These are phyloP conservation scores for Pagetopsis macropterus DNA, from an alignment of 2,797 vertebrate genomes.

Conservation along the genomic window DNA sequence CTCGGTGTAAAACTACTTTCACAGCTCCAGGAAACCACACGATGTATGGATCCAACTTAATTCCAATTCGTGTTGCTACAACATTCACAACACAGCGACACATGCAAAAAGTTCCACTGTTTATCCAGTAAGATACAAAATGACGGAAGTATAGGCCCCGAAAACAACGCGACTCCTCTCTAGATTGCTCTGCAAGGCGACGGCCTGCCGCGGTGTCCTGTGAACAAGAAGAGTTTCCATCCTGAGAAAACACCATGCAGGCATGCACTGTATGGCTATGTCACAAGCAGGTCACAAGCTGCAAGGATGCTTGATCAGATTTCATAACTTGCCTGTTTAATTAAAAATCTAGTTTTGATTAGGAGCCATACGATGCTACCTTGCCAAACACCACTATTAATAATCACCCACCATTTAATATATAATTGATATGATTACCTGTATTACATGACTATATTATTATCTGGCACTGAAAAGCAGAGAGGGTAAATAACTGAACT, in stretches of 20 bases:
- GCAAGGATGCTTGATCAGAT: background rate
- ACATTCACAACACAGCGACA: background rate
- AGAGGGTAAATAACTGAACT: background rate
- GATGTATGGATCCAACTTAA: conserved; percentile 14
- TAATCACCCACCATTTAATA: background rate
- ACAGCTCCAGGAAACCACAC: conserved; percentile 23
- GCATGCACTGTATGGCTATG: background rate
- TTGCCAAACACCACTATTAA: background rate
- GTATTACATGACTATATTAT: background rate
- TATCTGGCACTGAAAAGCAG: background rate
- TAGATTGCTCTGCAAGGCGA: conserved; percentile 46
- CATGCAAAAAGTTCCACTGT: conserved; percentile 7
- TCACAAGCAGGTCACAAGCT: background rate
- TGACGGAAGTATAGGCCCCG: conserved; percentile 81
- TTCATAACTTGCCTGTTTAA: background rate
- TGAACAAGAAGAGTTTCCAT: conserved; percentile 9
- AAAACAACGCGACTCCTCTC: conserved; percentile 60
- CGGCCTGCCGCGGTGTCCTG: conserved; percentile 39
- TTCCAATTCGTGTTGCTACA: background rate
- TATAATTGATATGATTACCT: too few species aligned
- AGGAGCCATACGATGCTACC: background rate
- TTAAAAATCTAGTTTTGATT: background rate
- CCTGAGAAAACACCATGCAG: background rate
- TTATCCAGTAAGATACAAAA: conserved; percentile 43
- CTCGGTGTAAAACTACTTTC: conserved; percentile 37